phyloP scores from a whole-genome alignment of 2,888 invertebrate species.

The Hydroisotoma schaefferi region DNA sequence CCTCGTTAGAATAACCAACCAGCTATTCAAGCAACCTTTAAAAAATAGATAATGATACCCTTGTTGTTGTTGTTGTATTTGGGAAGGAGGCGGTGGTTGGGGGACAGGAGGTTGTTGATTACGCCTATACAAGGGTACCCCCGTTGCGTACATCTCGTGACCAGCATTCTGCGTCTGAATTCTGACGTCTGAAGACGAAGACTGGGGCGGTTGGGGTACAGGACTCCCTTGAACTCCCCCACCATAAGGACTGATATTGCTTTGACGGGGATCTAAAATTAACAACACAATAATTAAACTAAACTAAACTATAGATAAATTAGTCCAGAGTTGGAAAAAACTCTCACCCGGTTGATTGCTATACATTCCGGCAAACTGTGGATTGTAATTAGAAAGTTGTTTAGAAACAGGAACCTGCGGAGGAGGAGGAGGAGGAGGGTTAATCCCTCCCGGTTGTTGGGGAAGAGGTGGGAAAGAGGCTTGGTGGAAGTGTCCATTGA shows the following conservation, averaged over 20 bases:
- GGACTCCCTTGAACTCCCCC: slow-evolving; percentile 3
- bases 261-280: too few relatives aligned
- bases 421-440: not conserved
- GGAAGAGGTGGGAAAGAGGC: slow-evolving; percentile 8
- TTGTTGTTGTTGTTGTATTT: slow-evolving; percentile 12
- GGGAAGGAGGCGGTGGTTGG: slow-evolving; percentile 6
- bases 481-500: slow-evolving; percentile 7
- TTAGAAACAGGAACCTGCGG: not conserved
- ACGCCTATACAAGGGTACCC: slow-evolving; percentile 9
- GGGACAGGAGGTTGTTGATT: slow-evolving; percentile 5
- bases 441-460: not conserved
- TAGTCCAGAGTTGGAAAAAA: too few relatives aligned
- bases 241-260: too few relatives aligned
- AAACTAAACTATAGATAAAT: too few relatives aligned
- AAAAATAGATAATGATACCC: not conserved
- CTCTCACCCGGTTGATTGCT: too few relatives aligned
- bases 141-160: slow-evolving; percentile 5
- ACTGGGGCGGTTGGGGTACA: not conserved
- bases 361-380: not conserved
- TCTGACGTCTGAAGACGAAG: not conserved
- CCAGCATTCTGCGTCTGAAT: not conserved
- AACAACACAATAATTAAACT: too few relatives aligned
- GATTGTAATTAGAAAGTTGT: not conserved
- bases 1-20: too few relatives aligned
- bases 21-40: too few relatives aligned